Evolutionary conservation across 2,797 vertebrate species (phyloP).

Genomic region (Prunella strophiata): DNA sequence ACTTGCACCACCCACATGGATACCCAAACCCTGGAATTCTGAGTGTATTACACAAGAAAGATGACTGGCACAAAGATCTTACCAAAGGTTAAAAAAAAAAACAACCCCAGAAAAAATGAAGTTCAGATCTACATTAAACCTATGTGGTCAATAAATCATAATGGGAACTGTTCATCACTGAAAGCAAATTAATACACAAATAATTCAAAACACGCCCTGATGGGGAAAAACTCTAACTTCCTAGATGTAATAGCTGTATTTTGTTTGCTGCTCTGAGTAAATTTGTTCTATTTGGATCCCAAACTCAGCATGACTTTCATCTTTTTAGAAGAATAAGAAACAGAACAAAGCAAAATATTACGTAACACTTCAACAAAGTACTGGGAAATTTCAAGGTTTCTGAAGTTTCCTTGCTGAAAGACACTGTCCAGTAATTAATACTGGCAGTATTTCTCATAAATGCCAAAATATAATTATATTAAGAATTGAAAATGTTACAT

Average conservation of each 20-base stretch:
- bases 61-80: not conserved
- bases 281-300: slow-evolving; percentile 27
- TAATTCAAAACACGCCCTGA: not conserved
- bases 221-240: not conserved
- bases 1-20: not conserved
- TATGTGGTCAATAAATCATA: not conserved
- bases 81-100: not conserved
- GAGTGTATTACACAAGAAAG: not conserved
- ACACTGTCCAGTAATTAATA: not conserved
- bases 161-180: not conserved
- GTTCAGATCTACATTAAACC: not conserved
- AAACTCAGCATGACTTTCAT: not conserved
- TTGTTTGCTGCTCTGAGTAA: not conserved
- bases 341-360: not conserved
- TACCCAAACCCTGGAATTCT: not conserved
- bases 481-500: not conserved
- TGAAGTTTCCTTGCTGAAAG: slow-evolving; percentile 4
- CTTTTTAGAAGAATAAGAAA: not conserved
- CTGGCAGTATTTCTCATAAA: not conserved
- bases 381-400: slow-evolving; percentile 30
- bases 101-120: fast-evolving
- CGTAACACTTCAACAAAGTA: not conserved
- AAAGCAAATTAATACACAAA: not conserved
- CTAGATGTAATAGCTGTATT: not conserved
- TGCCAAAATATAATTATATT: not conserved